Percentiles rank a stretch among this genome's conserved stretches.
phyloP scores from a whole-genome alignment of 2,797 vertebrate species.

The Spinus olivaceus region DNA sequence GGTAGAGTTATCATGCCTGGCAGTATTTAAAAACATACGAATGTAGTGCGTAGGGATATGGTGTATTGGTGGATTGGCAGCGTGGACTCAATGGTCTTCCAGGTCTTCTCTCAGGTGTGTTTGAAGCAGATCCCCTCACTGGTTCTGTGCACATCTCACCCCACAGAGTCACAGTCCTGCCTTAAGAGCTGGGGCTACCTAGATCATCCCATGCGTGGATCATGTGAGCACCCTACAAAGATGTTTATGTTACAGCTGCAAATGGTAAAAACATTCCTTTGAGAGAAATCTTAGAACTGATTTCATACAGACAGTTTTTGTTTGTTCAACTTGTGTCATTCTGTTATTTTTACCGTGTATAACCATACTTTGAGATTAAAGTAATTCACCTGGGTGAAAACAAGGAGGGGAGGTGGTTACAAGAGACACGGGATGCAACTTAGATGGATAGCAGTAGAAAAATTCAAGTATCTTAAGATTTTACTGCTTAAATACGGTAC shows the following conservation, averaged over 20 bases:
- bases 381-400: not conserved
- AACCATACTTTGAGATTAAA: not conserved
- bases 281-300: not conserved
- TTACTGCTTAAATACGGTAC: not conserved
- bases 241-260: not conserved
- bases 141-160: accelerated
- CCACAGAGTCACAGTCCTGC: accelerated
- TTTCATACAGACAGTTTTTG: not conserved
- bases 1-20: not conserved
- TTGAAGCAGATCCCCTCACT: accelerated
- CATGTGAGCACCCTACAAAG: not conserved
- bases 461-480: not conserved
- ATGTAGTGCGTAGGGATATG: not conserved
- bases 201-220: not conserved
- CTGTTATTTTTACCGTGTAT: not conserved
- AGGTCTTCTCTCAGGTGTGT: accelerated
- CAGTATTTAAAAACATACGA: not conserved
- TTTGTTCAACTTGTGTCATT: not conserved
- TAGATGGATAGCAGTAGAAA: not conserved
- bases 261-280: not conserved
- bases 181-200: not conserved
- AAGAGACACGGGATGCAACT: not conserved
- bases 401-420: not conserved
- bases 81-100: not conserved
- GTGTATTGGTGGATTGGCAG: not conserved